phyloP scores from a whole-genome alignment of 2,888 invertebrate species.

The Phlogophora meticulosa region DNA sequence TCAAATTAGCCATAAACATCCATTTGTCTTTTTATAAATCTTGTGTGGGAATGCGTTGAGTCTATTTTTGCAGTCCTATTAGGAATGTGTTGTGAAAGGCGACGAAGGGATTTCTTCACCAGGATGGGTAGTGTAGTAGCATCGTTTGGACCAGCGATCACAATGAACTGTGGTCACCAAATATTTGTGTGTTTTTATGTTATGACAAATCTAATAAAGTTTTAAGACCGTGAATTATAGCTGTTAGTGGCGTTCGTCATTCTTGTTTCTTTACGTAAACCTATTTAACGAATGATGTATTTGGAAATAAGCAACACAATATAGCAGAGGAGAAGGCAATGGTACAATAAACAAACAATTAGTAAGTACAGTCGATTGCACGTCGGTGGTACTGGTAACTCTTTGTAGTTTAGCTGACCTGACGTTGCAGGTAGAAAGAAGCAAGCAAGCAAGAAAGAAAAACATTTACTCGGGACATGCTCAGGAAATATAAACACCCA shows the following conservation, averaged over 20 bases:
- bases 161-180: slow-evolving; percentile 8
- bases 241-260: not conserved
- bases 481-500: too few relatives aligned
- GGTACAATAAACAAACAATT: too few relatives aligned
- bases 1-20: slow-evolving; percentile 55
- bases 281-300: not conserved
- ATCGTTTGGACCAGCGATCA: slow-evolving; percentile 15
- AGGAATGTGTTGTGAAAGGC: slow-evolving; percentile 37
- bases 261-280: not conserved
- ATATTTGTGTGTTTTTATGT: not conserved
- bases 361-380: too few relatives aligned
- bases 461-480: too few relatives aligned
- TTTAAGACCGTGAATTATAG: not conserved
- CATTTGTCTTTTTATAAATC: slow-evolving; percentile 62
- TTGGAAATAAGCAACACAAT: too few relatives aligned
- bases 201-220: not conserved
- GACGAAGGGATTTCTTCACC: slow-evolving; percentile 34
- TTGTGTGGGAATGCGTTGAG: slow-evolving; percentile 46
- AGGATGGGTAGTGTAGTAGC: slow-evolving; percentile 11
- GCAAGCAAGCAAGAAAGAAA: too few relatives aligned
- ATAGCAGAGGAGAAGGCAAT: not conserved
- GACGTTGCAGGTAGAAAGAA: too few relatives aligned
- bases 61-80: slow-evolving; percentile 52
- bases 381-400: too few relatives aligned
- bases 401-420: too few relatives aligned